Evolutionary conservation across 2,888 invertebrate genomes (phyloP), one percentile per base, ranked within the genome.

Genomic region (Drosophila koepferae): DNA sequence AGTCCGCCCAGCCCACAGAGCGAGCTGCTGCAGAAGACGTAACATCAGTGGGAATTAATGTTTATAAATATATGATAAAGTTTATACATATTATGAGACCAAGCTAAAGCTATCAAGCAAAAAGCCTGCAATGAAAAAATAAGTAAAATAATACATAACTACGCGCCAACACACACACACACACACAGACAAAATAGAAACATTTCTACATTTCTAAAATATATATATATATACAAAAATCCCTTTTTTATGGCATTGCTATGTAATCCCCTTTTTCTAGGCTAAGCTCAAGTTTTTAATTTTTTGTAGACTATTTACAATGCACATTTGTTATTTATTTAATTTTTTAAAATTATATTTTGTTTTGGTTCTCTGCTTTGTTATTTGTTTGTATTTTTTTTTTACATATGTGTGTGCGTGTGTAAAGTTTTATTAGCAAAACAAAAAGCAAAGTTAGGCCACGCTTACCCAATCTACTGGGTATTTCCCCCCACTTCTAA

Each of bases 41-140:
- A 93, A 93, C 93, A 91, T 91, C 91, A 93, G 92, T 93, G 93
- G 93, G 93, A 93, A 92, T 90, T 92, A 86, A 92, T 93, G 92
- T 93, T 93, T 90, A 93, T 93, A 90, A 93, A 93, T 92, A 93
- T 93, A 89, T 93, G 92, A 92, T 91, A 89, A 82, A 75, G 48
- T 81, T 86, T 82, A 88, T 82, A 90, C 86, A 86, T 86, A 90
- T 88, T 75, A 89, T 77, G 86, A 86, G 90, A 86, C 90, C 90
- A 90, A 86, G 90, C 89, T 68, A 74, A 81, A 70, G 84, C 80
- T 80, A 81, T 68, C 75, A 80, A 86, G 79, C 76, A 86, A 84
- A 74, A 84, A 74, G 64, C 67, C 77, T 71, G 60, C 58, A 63
- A 44, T 16, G 8, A 16, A 28, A 28, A 46, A 28, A 31, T 5